These are phyloP conservation scores for Spilosoma lubricipeda DNA, from an alignment of 2,888 invertebrate species.

Conservation along the genomic window DNA sequence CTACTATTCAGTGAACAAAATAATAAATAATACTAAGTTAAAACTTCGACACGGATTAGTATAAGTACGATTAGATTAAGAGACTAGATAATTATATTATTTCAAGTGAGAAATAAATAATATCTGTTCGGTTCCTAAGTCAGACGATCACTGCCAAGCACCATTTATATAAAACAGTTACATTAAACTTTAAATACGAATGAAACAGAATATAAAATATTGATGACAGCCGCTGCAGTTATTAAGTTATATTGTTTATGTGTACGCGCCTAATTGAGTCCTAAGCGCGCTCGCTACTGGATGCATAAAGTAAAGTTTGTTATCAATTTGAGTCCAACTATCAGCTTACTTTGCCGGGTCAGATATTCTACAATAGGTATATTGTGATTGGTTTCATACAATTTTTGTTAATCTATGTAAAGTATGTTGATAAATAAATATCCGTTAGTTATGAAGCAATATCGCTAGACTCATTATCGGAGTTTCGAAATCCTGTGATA, in stretches of 20 bases:
- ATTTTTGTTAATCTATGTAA: constrained; percentile 6
- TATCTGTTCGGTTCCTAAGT: constrained; percentile 15
- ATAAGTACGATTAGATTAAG: constrained; percentile 1
- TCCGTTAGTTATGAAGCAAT: neutral
- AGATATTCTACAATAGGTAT: neutral
- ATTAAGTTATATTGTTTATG: constrained; percentile 14
- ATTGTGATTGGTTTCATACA: neutral
- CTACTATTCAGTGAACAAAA: neutral
- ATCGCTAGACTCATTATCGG: neutral
- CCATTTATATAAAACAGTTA: constrained; percentile 12
- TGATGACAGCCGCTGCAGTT: neutral
- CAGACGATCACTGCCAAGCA: constrained; percentile 25
- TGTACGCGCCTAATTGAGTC: constrained; percentile 31
- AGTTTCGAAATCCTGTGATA: constrained; percentile 11
- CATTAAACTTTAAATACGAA: constrained; percentile 13
- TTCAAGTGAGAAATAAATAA: neutral
- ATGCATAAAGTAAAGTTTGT: constrained; percentile 24
- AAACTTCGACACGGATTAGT: neutral
- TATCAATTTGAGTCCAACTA: constrained; percentile 24
- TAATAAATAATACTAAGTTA: neutral
- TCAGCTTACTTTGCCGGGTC: constrained; percentile 1
- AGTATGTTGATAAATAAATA: constrained; percentile 7
- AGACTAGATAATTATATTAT: neutral
- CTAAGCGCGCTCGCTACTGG: constrained; percentile 34
- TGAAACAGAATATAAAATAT: neutral